phyloP scores from a whole-genome alignment of 2,113 vertebrate genomes.

The Saguinus midas region DNA sequence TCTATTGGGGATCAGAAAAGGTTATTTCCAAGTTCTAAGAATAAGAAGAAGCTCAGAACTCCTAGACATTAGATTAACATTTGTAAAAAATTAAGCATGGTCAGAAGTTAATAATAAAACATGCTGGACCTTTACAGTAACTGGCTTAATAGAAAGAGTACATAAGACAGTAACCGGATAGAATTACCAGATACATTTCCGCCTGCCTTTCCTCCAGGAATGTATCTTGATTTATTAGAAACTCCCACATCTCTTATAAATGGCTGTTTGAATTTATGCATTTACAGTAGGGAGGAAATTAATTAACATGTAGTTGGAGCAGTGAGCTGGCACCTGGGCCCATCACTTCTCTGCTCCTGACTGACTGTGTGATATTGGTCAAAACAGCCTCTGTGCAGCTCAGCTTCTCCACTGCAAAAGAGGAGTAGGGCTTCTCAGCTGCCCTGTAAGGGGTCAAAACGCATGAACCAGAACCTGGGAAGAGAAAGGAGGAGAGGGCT shows the following conservation, averaged over 20 bases:
- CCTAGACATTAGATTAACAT: not conserved
- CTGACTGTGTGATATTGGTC: not conserved
- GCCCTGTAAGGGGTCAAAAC: accelerated
- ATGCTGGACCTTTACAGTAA: not conserved
- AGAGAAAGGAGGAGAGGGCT: not conserved
- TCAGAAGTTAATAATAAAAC: not conserved
- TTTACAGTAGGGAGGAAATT: not conserved
- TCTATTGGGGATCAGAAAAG: not conserved
- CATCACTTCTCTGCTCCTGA: not conserved
- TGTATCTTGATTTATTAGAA: too few relatives aligned
- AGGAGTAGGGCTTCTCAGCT: not conserved
- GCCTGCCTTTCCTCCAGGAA: not conserved
- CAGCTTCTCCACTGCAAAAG: not conserved
- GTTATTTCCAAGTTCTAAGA: not conserved
- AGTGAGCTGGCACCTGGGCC: not conserved
- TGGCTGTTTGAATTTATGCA: not conserved
- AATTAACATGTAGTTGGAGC: not conserved
- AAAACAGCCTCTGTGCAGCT: not conserved
- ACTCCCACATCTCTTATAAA: not conserved
- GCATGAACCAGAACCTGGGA: not conserved
- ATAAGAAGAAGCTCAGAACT: not conserved
- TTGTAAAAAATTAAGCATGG: not conserved
- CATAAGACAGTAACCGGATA: not conserved
- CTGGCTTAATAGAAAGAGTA: not conserved
- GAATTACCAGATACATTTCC: not conserved